phyloP scores from a whole-genome alignment of 2,113 vertebrate species.

The Mesocricetus auratus region DNA sequence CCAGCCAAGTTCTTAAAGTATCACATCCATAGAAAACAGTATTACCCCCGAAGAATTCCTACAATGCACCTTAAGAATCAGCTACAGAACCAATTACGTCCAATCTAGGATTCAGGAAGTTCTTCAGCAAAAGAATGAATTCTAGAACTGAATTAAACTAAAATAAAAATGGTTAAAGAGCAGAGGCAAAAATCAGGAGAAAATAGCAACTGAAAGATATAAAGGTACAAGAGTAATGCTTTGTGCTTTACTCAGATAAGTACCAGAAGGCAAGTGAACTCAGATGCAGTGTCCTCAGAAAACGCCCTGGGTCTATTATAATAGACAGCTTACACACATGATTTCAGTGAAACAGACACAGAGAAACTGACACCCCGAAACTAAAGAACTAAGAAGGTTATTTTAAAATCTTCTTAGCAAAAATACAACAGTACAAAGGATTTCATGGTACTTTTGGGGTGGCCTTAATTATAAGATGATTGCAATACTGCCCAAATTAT shows the following conservation, averaged over 20 bases:
- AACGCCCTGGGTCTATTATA: not conserved
- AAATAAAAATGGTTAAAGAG: not conserved
- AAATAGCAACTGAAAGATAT: not conserved
- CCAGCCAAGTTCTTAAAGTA: not conserved
- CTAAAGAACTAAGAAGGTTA: not conserved
- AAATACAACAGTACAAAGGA: not conserved
- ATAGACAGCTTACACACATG: not conserved
- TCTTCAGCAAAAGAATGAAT: not conserved
- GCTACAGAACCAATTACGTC: not conserved
- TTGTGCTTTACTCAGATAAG: not conserved
- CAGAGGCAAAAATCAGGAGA: not conserved
- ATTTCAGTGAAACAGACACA: not conserved
- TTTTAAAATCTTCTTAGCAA: not conserved
- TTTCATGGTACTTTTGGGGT: not conserved
- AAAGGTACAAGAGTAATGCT: not conserved
- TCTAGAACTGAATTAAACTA: not conserved
- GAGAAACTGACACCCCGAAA: not conserved
- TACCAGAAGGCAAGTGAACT: not conserved
- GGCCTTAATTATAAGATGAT: not conserved
- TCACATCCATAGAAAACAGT: not conserved
- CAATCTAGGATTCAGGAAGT: not conserved
- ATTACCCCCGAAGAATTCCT: not conserved
- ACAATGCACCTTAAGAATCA: not conserved
- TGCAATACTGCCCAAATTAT: not conserved
- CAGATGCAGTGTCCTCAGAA: not conserved